Conservation (phyloP, 2,888 invertebrate species). For the Cephus nigrinus region DNA sequence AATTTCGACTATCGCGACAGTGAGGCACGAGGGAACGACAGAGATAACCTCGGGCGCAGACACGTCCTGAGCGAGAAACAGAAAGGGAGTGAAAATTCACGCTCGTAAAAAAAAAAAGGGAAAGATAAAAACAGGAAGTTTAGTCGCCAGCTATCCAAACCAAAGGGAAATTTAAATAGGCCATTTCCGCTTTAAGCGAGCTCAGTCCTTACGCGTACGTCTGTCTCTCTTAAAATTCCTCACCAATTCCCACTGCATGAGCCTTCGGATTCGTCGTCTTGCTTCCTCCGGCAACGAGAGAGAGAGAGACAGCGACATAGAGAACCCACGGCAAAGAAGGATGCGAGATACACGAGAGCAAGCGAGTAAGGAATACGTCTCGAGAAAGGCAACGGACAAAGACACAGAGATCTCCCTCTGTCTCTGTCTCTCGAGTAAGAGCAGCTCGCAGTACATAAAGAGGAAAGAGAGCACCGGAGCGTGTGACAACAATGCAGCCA, state of each 20-base stretch:
- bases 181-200: conserved; percentile 7
- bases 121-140: background rate
- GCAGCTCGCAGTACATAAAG: conserved; percentile 16
- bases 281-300: background rate
- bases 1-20: conserved; percentile 8
- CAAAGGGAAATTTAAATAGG: background rate
- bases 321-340: background rate
- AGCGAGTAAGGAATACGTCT: background rate
- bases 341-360: background rate
- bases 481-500: conserved; percentile 59
- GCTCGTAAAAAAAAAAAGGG: background rate
- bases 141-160: no score
- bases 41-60: background rate
- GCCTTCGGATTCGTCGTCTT: background rate
- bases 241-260: background rate
- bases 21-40: background rate
- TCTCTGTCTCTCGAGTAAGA: conserved; percentile 3
- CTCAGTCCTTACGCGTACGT: background rate
- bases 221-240: background rate
- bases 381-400: background rate
- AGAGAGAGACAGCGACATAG: background rate
- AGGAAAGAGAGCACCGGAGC: conserved; percentile 37
- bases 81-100: background rate
- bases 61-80: conserved; percentile 8
- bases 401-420: background rate